Base-by-base conservation (phyloP, 2,888 invertebrate genomes). In the Tenthredo scrophulariae region DNA sequence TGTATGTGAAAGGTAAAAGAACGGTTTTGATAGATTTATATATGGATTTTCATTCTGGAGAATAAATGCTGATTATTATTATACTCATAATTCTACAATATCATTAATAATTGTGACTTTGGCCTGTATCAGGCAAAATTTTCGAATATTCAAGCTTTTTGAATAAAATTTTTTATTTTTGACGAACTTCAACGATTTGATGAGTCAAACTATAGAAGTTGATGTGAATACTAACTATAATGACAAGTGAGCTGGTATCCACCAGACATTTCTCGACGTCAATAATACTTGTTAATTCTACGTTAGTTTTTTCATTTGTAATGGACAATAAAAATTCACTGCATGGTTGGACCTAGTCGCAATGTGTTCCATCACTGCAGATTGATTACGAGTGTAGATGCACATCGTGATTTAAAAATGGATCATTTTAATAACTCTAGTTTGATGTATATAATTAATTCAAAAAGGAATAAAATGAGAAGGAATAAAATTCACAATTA, bases 401-500 rank as follows among this genome's bases (percentile, higher is more conserved):
- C 15, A 70, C 70, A 43, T 22, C 33, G 15, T 50, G 54, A 26
- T 13, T 50, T 50, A n/a, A 46, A 50, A 54, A 18, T 77, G n/a
- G 29, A 77, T 29, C 54, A 77, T 77, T 54, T 54, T 50, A 75
- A 15, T 77, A 33, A 77, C n/a, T 77, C 54, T 29, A 29, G 10
- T 54, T 26, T 54, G 50, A 77, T 50, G 77, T 50, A 77, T 77
- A 77, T 77, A 77, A 29, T 26, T 50, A 77, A 29, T 77, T 50
- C 18, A 58, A 54, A 79, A 9, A 33, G 0, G 37, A 80, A 62
- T 10, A 40, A 80, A 40, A 62, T 37, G 80, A 43, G 18, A 37
- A 80, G 80, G 22, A 80, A 80, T 80, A 80, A 80, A 80, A 80
- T 80, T 80, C 37, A 80, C 80, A 80, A 40, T 62, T 26, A 80